A percentile compares a stretch with the other conserved stretches of the same genome.
phyloP scores from a whole-genome alignment of 2,888 invertebrate species.

The Elysia crispata region DNA sequence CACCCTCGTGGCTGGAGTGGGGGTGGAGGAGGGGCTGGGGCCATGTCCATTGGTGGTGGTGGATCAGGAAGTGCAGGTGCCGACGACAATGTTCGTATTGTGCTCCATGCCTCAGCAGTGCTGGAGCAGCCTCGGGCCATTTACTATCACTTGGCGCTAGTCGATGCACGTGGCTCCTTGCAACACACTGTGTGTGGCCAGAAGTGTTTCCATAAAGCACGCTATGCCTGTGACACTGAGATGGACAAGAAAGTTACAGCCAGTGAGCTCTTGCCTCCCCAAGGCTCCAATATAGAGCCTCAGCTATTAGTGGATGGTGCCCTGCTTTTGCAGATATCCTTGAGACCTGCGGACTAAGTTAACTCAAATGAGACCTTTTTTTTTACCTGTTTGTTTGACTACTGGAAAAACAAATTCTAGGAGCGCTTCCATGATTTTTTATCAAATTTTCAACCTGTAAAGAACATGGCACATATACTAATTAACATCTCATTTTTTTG shows the following conservation, averaged over 20 bases:
- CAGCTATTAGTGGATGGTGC: conserved; percentile 68
- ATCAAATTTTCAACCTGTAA: too few relatives aligned
- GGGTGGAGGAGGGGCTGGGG: conserved; percentile 41
- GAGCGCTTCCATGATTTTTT: too few relatives aligned
- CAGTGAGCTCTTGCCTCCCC: conserved; percentile 63
- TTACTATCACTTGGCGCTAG: conserved; percentile 75
- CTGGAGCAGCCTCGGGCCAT: conserved; percentile 76
- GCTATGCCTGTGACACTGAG: conserved; percentile 77
- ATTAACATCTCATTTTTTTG: too few relatives aligned
- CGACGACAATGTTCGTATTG: conserved; percentile 72
- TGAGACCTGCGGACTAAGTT: conserved; percentile 68
- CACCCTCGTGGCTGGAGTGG: conserved; percentile 74
- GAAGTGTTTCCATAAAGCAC: conserved; percentile 78
- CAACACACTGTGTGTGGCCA: conserved; percentile 75
- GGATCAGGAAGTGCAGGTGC: too few relatives aligned
- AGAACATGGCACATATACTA: too few relatives aligned
- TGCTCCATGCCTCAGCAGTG: conserved; percentile 73
- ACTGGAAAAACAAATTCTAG: too few relatives aligned
- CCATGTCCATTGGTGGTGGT: too few relatives aligned
- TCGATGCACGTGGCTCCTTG: conserved; percentile 74
- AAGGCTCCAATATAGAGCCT: conserved; percentile 51
- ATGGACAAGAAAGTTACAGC: conserved; percentile 77
- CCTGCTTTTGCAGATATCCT: conserved; percentile 69
- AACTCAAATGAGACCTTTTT: not conserved
- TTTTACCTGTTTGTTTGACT: too few relatives aligned